A percentile compares a stretch with the other conserved stretches of the same genome.
Conservation (phyloP, 1,140 invertebrate genomes). For the Drosophila virilis region DNA sequence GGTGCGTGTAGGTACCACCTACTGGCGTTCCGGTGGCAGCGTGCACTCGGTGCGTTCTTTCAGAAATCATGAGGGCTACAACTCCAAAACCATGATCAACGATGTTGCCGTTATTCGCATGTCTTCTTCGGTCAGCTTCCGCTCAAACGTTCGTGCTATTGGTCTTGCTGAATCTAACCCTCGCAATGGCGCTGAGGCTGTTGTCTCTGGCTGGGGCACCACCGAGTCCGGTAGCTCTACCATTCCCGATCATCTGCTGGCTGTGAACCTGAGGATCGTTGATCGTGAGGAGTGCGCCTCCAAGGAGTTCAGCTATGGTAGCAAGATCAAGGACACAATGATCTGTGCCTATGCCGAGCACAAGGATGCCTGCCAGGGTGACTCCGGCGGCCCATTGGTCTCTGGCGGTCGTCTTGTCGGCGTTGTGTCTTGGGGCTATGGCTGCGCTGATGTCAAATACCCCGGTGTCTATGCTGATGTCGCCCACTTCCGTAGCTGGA, state of each 20-base stretch:
- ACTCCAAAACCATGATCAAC: conserved; percentile 69
- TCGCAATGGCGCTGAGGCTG: conserved; percentile 53
- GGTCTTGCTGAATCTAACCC: conserved; percentile 53
- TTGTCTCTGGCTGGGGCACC: conserved; percentile 85
- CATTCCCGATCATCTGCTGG: conserved; percentile 54
- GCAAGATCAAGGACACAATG: conserved; percentile 69
- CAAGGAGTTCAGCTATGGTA: conserved; percentile 17
- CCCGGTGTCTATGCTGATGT: conserved; percentile 88
- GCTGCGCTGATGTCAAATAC: conserved; percentile 85
- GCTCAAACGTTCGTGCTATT: conserved; percentile 50
- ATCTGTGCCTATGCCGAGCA: conserved; percentile 80
- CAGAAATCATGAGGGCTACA: conserved; percentile 74
- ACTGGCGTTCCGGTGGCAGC: conserved; percentile 67
- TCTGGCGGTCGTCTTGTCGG: conserved; percentile 83
- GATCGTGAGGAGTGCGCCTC: conserved; percentile 22
- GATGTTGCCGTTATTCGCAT: conserved; percentile 80
- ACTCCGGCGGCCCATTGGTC: conserved; percentile 85
- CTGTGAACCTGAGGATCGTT: conserved; percentile 67
- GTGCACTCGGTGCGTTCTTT: conserved; percentile 64
- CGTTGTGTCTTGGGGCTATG: conserved; percentile 87
- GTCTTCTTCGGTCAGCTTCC: conserved; percentile 51
- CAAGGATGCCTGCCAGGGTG: conserved; percentile 82
- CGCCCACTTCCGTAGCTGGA: conserved; percentile 79
- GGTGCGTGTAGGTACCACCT: conserved; percentile 69
- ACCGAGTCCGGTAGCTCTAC: conserved; percentile 43